Conservation (phyloP, 2,888 invertebrate genomes). For the Blastobasis lacticolella region DNA sequence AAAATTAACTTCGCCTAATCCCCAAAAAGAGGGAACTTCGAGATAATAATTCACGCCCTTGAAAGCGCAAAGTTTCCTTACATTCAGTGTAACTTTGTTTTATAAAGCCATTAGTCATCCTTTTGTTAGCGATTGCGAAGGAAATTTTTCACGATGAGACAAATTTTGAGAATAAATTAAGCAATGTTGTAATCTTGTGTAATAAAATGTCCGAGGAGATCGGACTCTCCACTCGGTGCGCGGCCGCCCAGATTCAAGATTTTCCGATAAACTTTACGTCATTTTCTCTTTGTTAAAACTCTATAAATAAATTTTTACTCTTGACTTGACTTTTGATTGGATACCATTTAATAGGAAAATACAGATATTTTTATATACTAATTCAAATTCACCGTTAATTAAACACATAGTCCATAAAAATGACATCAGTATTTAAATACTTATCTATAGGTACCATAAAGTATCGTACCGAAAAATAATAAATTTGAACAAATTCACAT, state of each 20-base stretch:
- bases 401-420: too few species aligned
- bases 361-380: too few species aligned
- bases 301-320: too few species aligned
- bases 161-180: constrained; percentile 72
- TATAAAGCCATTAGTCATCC: constrained; percentile 66
- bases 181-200: constrained; percentile 62
- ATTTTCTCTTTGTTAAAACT: too few species aligned
- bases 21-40: constrained; percentile 30
- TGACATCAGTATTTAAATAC: too few species aligned
- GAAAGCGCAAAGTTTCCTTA: constrained; percentile 56
- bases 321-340: too few species aligned
- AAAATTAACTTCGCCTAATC: constrained; percentile 26
- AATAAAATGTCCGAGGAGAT: constrained; percentile 28
- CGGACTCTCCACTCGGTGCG: neutral
- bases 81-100: constrained; percentile 65
- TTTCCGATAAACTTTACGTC: too few species aligned
- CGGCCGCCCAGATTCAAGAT: neutral
- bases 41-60: constrained; percentile 65
- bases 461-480: too few species aligned
- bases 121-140: constrained; percentile 66
- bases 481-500: too few species aligned
- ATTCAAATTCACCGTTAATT: too few species aligned
- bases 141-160: constrained; percentile 70
- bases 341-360: too few species aligned
- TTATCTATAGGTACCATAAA: too few species aligned